phyloP scores from a whole-genome alignment of 2,888 invertebrate species.

The Pharmacophagus antenor region DNA sequence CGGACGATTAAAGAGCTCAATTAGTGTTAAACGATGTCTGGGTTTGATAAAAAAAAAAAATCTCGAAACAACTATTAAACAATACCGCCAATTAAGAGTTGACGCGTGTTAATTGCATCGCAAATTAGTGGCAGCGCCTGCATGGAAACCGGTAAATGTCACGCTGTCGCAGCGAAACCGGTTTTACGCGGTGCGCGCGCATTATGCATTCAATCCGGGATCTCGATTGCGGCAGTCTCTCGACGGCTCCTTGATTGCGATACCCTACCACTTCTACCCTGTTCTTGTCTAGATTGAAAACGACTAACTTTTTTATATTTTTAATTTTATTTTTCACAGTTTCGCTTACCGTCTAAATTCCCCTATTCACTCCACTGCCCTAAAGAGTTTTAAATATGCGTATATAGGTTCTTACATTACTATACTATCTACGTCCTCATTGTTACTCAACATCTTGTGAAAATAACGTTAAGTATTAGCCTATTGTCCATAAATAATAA shows the following conservation, averaged over 20 bases:
- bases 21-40: not conserved
- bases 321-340: not conserved
- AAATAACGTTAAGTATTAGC: too few relatives aligned
- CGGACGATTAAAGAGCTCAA: not conserved
- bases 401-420: too few relatives aligned
- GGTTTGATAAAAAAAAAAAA: not conserved
- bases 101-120: conserved; percentile 12
- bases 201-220: not conserved
- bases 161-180: conserved; percentile 15
- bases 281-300: conserved; percentile 1
- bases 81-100: not conserved
- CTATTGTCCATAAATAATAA: too few relatives aligned
- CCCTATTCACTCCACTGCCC: too few relatives aligned
- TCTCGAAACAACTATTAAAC: conserved; percentile 1
- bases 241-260: conserved; percentile 7
- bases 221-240: conserved; percentile 10
- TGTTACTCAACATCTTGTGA: too few relatives aligned
- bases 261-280: not conserved
- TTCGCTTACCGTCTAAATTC: too few relatives aligned
- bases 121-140: conserved; percentile 8
- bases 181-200: conserved; percentile 15
- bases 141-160: conserved; percentile 18
- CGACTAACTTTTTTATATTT: not conserved
- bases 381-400: too few relatives aligned
- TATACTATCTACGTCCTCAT: too few relatives aligned